Base-by-base conservation (phyloP, 2,113 vertebrate genomes). In the Indri indri region DNA sequence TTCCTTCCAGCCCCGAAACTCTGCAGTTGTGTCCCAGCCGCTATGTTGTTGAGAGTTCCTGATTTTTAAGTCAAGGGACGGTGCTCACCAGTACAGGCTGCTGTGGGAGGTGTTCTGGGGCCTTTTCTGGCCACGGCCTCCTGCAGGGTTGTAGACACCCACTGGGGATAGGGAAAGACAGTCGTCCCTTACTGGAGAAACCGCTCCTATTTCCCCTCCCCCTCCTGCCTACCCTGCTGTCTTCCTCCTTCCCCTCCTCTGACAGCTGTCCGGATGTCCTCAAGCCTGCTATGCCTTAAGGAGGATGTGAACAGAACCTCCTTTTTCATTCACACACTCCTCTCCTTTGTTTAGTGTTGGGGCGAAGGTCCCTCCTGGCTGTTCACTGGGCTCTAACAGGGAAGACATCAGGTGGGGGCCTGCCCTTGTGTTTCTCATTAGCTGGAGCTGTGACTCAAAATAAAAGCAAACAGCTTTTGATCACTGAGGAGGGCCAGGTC, bases 161-260 rank as follows among this genome's bases (percentile, higher is more conserved):
- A 2, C 20, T 23, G 25, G 79, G 61, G 65, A 4, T 5, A 34
- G 18, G 22, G n/a, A 32, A 30, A 57, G 68, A 71, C 14, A 4
- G 27, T 50, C 32, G 5, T 17, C 47, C 2, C n/a, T 40, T 7
- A 11, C 6, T 23, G 68, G 23, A 77, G 54, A 88, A 88, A n/a
- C 17, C 37, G 3, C 34, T 30, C 17, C 0, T 2, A 17, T 30
- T 20, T 8, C 20, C 16, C 42, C 22, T 2, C n/a, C 25, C 8
- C 37, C 17, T 17, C 30, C 14, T 20, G 6, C 23, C 0, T 2
- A 4, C 47, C 37, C 70, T 27, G 30, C 40, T 47, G 40, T 14
- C 57, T 66, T 47, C 68, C 63, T 63, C 7, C 52, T 9, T 32
- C 7, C 4, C 9, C 3, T 37, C n/a, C 50, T 4, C 5, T 4